Evolutionary conservation across 2,113 vertebrate genomes (phyloP).

Genomic region (Etheostoma spectabile): DNA sequence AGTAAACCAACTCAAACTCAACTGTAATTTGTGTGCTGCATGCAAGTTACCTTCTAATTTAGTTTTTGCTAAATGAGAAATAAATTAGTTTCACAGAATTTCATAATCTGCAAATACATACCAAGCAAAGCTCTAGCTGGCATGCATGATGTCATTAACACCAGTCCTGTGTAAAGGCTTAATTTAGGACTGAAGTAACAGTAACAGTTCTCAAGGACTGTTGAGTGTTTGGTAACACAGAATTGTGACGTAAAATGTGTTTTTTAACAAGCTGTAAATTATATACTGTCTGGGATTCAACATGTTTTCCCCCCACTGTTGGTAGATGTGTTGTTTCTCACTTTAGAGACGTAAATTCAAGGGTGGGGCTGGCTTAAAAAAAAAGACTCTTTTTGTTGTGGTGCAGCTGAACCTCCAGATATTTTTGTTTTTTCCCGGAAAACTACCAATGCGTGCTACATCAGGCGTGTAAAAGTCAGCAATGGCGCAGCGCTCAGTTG

Average conservation of each 20-base stretch:
- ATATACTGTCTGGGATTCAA: neutral
- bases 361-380: neutral
- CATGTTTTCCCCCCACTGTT: no score
- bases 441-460: neutral
- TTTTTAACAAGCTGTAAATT: neutral
- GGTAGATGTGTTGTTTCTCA: neutral
- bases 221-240: neutral
- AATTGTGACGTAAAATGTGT: neutral
- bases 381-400: conserved; percentile 1
- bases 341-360: neutral
- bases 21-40: no score
- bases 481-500: neutral
- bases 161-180: neutral
- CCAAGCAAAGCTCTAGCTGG: neutral
- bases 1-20: no score
- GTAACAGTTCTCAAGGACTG: neutral
- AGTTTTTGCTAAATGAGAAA: neutral
- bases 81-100: neutral
- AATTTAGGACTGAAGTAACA: neutral
- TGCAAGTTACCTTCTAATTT: no score
- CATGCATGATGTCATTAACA: neutral
- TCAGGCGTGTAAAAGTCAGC: neutral
- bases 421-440: neutral
- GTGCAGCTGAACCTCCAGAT: neutral
- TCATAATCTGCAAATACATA: neutral